Evolutionary conservation across 2,113 vertebrate species (phyloP).

Genomic region (Felis chaus): DNA sequence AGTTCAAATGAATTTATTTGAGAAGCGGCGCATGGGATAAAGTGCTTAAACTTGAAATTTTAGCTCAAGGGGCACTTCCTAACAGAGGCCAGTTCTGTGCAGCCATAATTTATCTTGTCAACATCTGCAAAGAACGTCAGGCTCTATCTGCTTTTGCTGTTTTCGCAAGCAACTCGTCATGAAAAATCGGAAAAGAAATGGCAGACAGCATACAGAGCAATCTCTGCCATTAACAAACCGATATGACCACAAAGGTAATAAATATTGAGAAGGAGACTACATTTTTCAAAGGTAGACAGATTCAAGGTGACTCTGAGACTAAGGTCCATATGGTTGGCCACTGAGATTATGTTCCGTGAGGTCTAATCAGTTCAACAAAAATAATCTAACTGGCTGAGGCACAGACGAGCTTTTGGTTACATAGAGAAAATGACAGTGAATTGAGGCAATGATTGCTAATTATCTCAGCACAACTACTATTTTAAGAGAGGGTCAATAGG

Average conservation of each 20-base stretch:
- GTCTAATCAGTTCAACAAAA: not conserved
- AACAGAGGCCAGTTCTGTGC: not conserved
- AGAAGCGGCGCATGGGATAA: not conserved
- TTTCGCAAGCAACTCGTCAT: conserved; percentile 14
- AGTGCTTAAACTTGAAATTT: conserved; percentile 10
- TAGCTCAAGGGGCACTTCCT: not conserved
- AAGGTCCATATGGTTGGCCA: not conserved
- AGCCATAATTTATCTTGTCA: not conserved
- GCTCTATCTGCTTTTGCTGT: not conserved
- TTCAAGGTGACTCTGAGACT: not conserved
- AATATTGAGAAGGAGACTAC: not conserved
- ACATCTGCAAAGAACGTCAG: not conserved
- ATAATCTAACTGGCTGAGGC: not conserved
- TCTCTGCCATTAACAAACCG: not conserved
- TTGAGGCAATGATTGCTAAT: not conserved
- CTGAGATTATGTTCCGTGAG: not conserved
- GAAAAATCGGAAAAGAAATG: conserved; percentile 36
- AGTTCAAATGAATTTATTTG: conserved; percentile 40
- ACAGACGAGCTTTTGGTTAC: not conserved
- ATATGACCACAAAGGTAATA: not conserved
- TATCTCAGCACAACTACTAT: not conserved
- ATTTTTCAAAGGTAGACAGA: not conserved
- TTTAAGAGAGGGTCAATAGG: not conserved
- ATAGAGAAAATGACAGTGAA: not conserved
- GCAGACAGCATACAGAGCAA: not conserved